Conservation (phyloP, 2,113 vertebrate genomes). For the Pampusana beccarii region DNA sequence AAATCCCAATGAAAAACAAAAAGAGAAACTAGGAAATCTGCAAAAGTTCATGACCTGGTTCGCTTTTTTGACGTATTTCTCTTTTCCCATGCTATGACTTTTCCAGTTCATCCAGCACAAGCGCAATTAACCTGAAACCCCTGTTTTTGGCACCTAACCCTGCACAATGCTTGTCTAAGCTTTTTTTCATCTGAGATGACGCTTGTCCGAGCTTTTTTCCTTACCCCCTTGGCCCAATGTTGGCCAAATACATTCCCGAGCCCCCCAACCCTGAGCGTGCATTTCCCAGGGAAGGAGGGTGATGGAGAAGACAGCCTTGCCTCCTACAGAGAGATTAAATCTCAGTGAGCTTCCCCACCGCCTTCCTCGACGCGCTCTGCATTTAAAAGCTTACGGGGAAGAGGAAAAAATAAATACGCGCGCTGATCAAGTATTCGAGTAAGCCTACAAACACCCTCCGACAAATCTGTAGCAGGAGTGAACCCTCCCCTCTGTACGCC, state of each 20-base stretch:
- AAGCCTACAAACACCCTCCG: not conserved
- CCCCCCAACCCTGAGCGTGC: not conserved
- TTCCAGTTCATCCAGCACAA: not conserved
- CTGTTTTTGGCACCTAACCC: not conserved
- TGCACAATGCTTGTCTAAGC: not conserved
- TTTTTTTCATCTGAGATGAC: no score
- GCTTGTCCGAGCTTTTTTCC: not conserved
- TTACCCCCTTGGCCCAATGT: not conserved
- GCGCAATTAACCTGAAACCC: not conserved
- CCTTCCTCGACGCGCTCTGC: not conserved
- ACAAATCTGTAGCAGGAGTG: not conserved
- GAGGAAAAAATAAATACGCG: slow-evolving; percentile 8
- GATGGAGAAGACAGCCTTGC: not conserved
- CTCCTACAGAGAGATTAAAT: not conserved
- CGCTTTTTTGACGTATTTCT: not conserved
- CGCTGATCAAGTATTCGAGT: not conserved
- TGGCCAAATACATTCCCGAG: not conserved
- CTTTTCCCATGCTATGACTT: not conserved
- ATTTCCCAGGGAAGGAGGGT: not conserved
- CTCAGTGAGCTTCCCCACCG: not conserved
- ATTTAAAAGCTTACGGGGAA: slow-evolving; percentile 1
- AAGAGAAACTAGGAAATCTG: not conserved
- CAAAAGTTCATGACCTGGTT: not conserved
- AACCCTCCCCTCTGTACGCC: not conserved
- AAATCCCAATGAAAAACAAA: not conserved